A percentile compares a stretch with the other conserved stretches of the same genome.
Conservation (phyloP, 37 sponge, comb jelly and placozoan species). For the Chondrosia reniformis region DNA sequence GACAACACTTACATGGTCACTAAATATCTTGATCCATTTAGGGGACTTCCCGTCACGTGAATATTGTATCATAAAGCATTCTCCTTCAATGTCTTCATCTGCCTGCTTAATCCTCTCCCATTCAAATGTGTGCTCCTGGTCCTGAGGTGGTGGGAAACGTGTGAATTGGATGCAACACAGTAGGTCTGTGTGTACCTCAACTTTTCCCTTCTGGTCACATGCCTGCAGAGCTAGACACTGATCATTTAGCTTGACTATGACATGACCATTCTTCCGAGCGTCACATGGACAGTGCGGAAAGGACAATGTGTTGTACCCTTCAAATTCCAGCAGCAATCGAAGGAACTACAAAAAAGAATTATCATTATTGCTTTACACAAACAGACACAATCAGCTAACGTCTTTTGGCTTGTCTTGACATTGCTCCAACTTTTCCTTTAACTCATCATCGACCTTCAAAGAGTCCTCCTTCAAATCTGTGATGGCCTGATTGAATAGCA, state of each 20-base stretch:
- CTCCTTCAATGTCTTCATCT: slow-evolving; percentile 82
- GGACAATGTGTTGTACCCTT: slow-evolving; percentile 63
- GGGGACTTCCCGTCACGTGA: slow-evolving; percentile 58
- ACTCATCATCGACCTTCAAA: slow-evolving; percentile 26
- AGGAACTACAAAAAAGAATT: slow-evolving; percentile 54
- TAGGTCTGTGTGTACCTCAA: slow-evolving; percentile 32
- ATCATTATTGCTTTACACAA: background rate
- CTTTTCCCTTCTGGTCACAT: slow-evolving; percentile 61
- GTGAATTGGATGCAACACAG: background rate
- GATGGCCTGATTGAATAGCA: slow-evolving; percentile 75
- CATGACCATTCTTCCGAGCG: slow-evolving; percentile 88
- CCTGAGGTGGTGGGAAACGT: background rate
- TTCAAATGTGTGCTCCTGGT: slow-evolving; percentile 66
- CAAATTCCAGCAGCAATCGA: slow-evolving; percentile 46
- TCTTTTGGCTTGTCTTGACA: slow-evolving; percentile 30
- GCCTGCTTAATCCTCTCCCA: slow-evolving; percentile 64
- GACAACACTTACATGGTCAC: slow-evolving; percentile 47
- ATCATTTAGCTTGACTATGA: slow-evolving; percentile 58
- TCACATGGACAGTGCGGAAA: slow-evolving; percentile 95
- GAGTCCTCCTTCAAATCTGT: slow-evolving; percentile 55
- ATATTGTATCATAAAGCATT: slow-evolving; percentile 72
- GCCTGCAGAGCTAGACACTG: slow-evolving; percentile 52
- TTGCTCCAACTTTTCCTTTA: slow-evolving; percentile 27
- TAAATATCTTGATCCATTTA: slow-evolving; percentile 65
- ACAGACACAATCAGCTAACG: slow-evolving; percentile 21